Evolutionary conservation across 2,888 invertebrate species (phyloP).

Genomic region (Cerceris rybyensis): DNA sequence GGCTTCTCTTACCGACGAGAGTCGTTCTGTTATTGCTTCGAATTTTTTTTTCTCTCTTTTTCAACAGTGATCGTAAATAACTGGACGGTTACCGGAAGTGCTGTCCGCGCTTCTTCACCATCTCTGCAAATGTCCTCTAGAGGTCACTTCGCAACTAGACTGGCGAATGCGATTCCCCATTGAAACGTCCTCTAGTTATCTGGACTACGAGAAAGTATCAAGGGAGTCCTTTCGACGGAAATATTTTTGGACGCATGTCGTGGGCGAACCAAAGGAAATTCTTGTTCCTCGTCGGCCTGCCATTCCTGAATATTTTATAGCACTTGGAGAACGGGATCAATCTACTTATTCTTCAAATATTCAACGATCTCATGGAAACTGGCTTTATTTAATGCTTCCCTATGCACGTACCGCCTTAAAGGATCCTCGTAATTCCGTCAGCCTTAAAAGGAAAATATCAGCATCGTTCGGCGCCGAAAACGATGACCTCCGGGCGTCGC

Average conservation of each 20-base stretch:
- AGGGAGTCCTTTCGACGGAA: background rate
- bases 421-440: constrained; percentile 48
- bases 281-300: constrained; percentile 10
- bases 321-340: constrained; percentile 25
- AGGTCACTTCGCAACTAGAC: background rate
- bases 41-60: background rate
- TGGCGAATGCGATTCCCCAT: background rate
- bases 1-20: no score
- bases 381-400: constrained; percentile 39
- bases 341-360: constrained; percentile 54
- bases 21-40: background rate
- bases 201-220: background rate
- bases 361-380: constrained; percentile 26
- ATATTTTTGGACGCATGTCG: background rate
- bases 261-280: constrained; percentile 18
- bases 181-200: background rate
- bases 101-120: background rate
- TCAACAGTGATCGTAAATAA: no score
- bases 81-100: background rate
- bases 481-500: constrained; percentile 53
- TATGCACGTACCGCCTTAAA: constrained; percentile 21
- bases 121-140: background rate
- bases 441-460: constrained; percentile 53
- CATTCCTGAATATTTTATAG: constrained; percentile 37
- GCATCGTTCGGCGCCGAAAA: constrained; percentile 30